Evolutionary conservation across 1,140 invertebrate species (phyloP).

Genomic region (Periplaneta americana): DNA sequence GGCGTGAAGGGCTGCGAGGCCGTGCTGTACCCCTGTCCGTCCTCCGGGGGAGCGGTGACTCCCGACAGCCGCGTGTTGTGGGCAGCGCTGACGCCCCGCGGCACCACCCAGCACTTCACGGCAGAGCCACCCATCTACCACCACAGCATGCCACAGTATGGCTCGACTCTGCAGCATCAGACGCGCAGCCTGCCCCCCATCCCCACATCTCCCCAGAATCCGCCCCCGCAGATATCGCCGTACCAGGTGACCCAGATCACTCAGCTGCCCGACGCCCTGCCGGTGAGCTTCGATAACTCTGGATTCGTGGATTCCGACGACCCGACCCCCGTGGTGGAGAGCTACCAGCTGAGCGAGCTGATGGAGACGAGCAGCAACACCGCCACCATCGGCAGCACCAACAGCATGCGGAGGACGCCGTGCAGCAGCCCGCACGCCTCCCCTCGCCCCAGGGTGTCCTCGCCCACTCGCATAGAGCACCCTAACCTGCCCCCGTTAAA

Average conservation of each 20-base stretch:
- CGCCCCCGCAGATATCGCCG: conserved; percentile 5
- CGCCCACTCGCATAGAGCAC: conserved; percentile 71
- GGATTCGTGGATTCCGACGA: conserved; percentile 69
- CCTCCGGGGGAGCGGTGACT: conserved; percentile 36
- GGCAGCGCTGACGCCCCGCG: conserved; percentile 75
- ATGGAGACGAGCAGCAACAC: conserved; percentile 27
- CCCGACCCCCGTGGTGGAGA: conserved; percentile 63
- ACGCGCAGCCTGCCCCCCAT: conserved; percentile 16
- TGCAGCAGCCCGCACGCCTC: conserved; percentile 9
- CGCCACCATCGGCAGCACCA: conserved; percentile 22
- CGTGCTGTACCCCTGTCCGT: conserved; percentile 44
- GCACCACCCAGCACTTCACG: conserved; percentile 51
- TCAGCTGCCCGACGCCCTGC: not conserved
- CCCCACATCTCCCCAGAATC: conserved; percentile 7
- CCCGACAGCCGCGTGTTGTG: conserved; percentile 67
- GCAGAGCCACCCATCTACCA: not conserved
- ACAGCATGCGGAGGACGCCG: not conserved
- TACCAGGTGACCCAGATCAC: not conserved
- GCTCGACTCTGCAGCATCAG: not conserved
- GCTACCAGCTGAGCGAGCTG: conserved; percentile 58
- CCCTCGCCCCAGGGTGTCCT: conserved; percentile 54
- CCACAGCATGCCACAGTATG: not conserved
- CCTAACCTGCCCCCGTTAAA: conserved; percentile 72
- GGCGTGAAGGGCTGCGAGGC: conserved; percentile 38
- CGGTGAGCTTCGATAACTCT: conserved; percentile 57